Evolutionary conservation across 1,140 invertebrate genomes (phyloP).

Genomic region (Pentalonia nigronervosa): DNA sequence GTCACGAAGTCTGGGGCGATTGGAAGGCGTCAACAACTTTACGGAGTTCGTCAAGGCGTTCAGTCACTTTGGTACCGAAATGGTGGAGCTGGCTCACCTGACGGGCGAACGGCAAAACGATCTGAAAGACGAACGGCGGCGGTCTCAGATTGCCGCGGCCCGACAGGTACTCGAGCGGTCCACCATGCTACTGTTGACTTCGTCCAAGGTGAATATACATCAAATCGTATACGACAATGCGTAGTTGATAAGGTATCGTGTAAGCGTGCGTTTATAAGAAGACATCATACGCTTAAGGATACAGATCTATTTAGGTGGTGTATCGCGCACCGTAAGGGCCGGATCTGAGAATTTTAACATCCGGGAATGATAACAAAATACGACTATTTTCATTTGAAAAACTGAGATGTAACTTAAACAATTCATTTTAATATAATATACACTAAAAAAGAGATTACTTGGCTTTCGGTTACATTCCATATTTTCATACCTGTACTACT

Average conservation of each 20-base stretch:
- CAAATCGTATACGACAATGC: background rate
- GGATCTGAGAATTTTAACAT: background rate
- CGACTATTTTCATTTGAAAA: too few species aligned
- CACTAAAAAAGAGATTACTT: too few species aligned
- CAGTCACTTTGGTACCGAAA: constrained; percentile 96
- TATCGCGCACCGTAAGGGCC: background rate
- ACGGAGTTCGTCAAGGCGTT: constrained; percentile 99
- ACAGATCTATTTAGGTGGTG: background rate
- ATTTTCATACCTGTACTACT: too few species aligned
- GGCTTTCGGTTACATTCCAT: too few species aligned
- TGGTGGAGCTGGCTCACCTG: constrained; percentile 96
- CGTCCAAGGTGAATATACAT: constrained; percentile 82
- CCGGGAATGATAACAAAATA: background rate
- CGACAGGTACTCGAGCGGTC: constrained; percentile 93
- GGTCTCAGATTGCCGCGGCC: constrained; percentile 94
- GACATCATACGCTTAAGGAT: background rate
- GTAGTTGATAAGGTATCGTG: constrained; percentile 62
- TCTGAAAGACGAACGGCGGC: constrained; percentile 91
- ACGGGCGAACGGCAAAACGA: constrained; percentile 85
- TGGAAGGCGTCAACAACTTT: constrained; percentile 95
- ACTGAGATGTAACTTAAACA: too few species aligned
- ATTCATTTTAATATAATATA: too few species aligned
- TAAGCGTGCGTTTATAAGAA: constrained; percentile 65
- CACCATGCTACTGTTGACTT: constrained; percentile 97
- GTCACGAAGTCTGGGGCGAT: constrained; percentile 79